Evolutionary conservation across 2,888 invertebrate species (phyloP), one percentile per base, ranked within the genome.

Genomic region (Stictocephala bisonia): DNA sequence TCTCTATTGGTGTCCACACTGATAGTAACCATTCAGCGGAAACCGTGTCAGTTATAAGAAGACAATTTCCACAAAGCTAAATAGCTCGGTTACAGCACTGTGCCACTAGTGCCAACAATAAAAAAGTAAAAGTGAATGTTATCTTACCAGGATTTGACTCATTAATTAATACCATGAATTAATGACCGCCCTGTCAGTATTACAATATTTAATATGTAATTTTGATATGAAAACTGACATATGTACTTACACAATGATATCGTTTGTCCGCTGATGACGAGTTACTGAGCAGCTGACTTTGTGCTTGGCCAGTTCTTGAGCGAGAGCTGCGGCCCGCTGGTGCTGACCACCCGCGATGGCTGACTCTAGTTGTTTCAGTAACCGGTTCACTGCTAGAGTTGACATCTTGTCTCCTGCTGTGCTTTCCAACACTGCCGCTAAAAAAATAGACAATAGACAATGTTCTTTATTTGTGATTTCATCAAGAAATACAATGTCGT

Each of bases 311-410:
- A 94, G 85, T 83, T 93, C 91, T 77, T 89, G 87, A 0, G 94
- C 94, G 60, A 93, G 88, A 76, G 88, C 88, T 0, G 94, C 91
- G 1, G 94, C 94, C 78, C 91, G 88, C 64, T 87, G 87, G 83
- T 93, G 89, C 80, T 93, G 90, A 6, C 94, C 94, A 81, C 88
- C 89, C 2, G 91, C 89, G 79, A 95, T 94, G 1, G 94, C 91
- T 71, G 88, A 87, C 83, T 94, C 94, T 69, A 95, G 85, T 82
- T 91, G 88, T 82, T 88, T 88, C 78, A 94, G 85, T 77, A 93
- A 83, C 80, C 87, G 85, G 82, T 88, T 89, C 66, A 90, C 87
- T 72, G 89, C 88, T 76, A 89, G 81, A 1, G 89, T 89, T 80
- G 88, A 88, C 79, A 87, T 86, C 76, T 85, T 85, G 51, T 74